Evolutionary conservation across 1,140 invertebrate genomes (phyloP).

Genomic region (Neocloeon triangulifer): DNA sequence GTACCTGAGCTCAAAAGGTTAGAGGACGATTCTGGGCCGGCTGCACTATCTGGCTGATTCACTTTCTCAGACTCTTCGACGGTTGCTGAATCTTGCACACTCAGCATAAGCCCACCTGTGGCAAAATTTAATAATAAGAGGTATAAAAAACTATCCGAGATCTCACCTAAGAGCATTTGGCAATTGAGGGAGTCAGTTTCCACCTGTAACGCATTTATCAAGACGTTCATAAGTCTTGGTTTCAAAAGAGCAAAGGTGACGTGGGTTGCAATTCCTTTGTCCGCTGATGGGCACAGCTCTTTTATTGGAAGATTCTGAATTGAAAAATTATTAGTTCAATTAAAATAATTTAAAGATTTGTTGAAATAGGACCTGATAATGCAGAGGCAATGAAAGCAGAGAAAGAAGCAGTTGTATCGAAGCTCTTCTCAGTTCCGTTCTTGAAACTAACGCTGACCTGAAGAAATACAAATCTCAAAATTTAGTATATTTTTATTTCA

Average conservation of each 20-base stretch:
- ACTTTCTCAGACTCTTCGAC: slow-evolving; percentile 48
- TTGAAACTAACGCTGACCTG: slow-evolving; percentile 24
- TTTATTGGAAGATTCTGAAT: slow-evolving; percentile 45
- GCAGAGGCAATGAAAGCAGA: slow-evolving; percentile 68
- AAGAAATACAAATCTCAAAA: slow-evolving; percentile 8
- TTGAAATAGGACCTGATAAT: slow-evolving; percentile 46
- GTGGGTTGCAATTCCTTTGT: slow-evolving; percentile 16
- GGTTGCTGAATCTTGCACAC: slow-evolving; percentile 59
- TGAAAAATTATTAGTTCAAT: slow-evolving; percentile 5
- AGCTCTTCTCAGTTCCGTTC: slow-evolving; percentile 62
- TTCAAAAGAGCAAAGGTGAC: slow-evolving; percentile 61
- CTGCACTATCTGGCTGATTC: slow-evolving; percentile 22
- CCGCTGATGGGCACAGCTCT: slow-evolving; percentile 30
- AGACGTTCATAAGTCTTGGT: slow-evolving; percentile 56
- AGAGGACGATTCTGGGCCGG: slow-evolving; percentile 28
- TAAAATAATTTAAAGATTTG: slow-evolving; percentile 5
- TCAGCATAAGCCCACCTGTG: slow-evolving; percentile 43
- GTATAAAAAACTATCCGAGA: neutral
- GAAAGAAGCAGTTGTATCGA: slow-evolving; percentile 78
- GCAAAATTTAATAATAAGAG: slow-evolving; percentile 1
- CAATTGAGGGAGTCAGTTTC: slow-evolving; percentile 73
- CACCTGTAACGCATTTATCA: slow-evolving; percentile 66
- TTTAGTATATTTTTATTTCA: too few relatives aligned
- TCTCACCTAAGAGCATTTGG: slow-evolving; percentile 62
- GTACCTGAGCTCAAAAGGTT: slow-evolving; percentile 50